Conservation (phyloP, 1,140 invertebrate species). For the Leptinotarsa defecta region DNA sequence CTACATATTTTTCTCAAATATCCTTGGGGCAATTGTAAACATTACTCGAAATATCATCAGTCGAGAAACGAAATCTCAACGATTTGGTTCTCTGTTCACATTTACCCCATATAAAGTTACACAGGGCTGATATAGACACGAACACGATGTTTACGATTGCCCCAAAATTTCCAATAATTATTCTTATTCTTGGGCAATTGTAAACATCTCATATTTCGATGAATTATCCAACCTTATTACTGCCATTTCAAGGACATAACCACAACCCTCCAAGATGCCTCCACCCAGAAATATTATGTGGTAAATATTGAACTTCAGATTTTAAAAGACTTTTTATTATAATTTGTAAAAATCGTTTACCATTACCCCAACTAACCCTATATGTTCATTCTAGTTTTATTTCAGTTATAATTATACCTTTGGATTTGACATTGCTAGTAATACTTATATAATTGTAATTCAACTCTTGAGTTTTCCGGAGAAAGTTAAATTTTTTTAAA, state of each 20-base stretch:
- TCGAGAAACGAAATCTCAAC: not conserved
- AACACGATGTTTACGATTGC: not conserved
- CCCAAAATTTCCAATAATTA: not conserved
- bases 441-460: too few species aligned
- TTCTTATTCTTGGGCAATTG: not conserved
- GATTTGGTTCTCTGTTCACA: too few species aligned
- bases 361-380: conserved; percentile 9
- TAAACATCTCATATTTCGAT: conserved; percentile 1
- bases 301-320: not conserved
- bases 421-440: too few species aligned
- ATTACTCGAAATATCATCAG: not conserved
- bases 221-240: not conserved
- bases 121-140: too few species aligned
- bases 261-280: not conserved
- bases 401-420: too few species aligned
- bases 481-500: too few species aligned
- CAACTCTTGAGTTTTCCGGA: too few species aligned
- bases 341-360: not conserved
- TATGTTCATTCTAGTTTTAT: too few species aligned
- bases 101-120: too few species aligned
- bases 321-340: not conserved
- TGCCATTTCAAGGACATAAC: not conserved
- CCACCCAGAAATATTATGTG: not conserved
- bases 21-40: not conserved
- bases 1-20: not conserved